Evolutionary conservation across 2,888 invertebrate species (phyloP), one percentile per base, ranked within the genome.

Genomic region (Dorcus hopei): DNA sequence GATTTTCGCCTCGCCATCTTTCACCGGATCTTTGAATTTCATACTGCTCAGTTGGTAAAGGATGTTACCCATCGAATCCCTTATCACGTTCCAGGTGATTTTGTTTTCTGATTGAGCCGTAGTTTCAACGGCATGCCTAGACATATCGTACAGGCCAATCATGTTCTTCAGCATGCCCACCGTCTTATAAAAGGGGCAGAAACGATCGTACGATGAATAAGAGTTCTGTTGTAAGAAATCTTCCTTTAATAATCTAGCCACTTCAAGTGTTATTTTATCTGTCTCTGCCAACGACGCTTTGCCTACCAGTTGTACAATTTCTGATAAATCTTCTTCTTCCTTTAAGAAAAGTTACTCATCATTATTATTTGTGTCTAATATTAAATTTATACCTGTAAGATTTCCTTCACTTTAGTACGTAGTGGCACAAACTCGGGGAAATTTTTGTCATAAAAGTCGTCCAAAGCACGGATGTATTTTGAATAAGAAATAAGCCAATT

Each of bases 221-320:
- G 97, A 96, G 86, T 99, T 99, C 81, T 99, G 99, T 80, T 99
- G 99, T 75, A 99, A 81, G 86, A 98, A 99, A 83, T 99, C 99
- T 78, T 99, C 99, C 79, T 99, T 98, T 63, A 99, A 85, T 70
- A 99, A 83, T 80, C 96, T 97, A 71, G 98, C 97, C 48, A 99
- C 95, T 83, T 99, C 99, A 60, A 99, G 85, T 0, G 98, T 99
- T 79, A 99, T 97, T 82, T 99, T 99, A 81, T 99, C 99, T 33
- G 95, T 91, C 82, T 99, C 99, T 6, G 99, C 98, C 63, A 99
- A 85, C 0, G 97, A 97, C 33, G 96, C 97, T 83, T 99, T 99
- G 76, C 99, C 99, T 67, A 99, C 99, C 70, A 99, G 83, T 80
- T 99, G 99, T 72, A 99, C 99, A 80, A 99, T 99, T 88, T 99